Conservation (phyloP, 1,140 invertebrate species). For the Wiebesia pumilae region DNA sequence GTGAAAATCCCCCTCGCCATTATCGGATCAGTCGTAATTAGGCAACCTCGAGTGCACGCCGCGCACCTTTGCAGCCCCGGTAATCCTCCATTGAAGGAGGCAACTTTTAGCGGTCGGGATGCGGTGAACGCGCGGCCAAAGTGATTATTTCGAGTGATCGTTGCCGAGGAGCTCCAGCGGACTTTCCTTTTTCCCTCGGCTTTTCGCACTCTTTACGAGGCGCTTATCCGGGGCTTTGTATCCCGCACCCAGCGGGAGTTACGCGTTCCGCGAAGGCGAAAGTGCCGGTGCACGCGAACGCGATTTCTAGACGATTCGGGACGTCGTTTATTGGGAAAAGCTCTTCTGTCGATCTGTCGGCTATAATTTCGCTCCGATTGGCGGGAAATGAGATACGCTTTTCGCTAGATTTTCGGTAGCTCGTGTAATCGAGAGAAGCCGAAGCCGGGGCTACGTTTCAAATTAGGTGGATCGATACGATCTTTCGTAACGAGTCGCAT, state of each 20-base stretch:
- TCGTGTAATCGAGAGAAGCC: too few relatives aligned
- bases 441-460: too few relatives aligned
- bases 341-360: neutral
- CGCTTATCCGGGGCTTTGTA: neutral
- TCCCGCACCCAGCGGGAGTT: neutral
- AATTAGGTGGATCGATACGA: neutral
- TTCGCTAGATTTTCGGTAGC: too few relatives aligned
- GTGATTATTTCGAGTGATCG: constrained; percentile 41
- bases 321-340: neutral
- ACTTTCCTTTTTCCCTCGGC: neutral
- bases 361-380: too few relatives aligned
- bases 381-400: too few relatives aligned
- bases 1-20: constrained; percentile 54
- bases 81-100: constrained; percentile 22
- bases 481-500: neutral
- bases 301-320: too few relatives aligned
- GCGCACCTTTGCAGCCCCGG: neutral
- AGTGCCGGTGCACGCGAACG: neutral
- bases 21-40: constrained; percentile 53
- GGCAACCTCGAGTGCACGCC: constrained; percentile 3
- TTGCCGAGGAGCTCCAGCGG: neutral
- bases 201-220: neutral
- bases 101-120: neutral
- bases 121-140: neutral
- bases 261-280: neutral